phyloP scores from a whole-genome alignment of 2,888 invertebrate genomes.

The Leucophenga maculata region DNA sequence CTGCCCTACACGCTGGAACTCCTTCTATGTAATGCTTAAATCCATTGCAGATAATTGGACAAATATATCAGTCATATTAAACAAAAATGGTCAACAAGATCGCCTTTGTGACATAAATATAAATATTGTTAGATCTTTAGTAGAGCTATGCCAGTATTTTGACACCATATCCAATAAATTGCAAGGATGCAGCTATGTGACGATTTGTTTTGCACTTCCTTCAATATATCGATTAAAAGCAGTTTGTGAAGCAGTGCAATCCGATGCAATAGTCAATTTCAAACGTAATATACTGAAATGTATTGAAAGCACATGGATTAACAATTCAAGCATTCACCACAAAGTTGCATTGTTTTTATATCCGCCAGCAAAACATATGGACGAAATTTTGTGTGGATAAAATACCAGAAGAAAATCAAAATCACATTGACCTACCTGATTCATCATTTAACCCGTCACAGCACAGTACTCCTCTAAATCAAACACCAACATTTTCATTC shows the following conservation, averaged over 20 bases:
- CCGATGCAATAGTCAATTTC: slow-evolving; percentile 11
- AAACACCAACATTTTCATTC: slow-evolving; percentile 7
- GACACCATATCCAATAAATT: slow-evolving; percentile 36
- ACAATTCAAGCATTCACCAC: slow-evolving; percentile 32
- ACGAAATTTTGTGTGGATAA: slow-evolving; percentile 24
- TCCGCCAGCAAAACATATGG: slow-evolving; percentile 37
- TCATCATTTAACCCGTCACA: neutral
- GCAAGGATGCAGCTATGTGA: slow-evolving; percentile 30
- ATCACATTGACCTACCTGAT: neutral
- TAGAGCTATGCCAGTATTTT: slow-evolving; percentile 30
- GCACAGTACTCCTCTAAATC: neutral
- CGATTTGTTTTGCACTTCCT: slow-evolving; percentile 35
- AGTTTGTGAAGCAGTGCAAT: slow-evolving; percentile 3
- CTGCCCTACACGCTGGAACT: slow-evolving; percentile 34
- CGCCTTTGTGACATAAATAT: slow-evolving; percentile 29
- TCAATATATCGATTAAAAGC: slow-evolving; percentile 27
- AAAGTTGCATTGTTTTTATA: slow-evolving; percentile 37
- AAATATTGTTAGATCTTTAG: slow-evolving; percentile 25
- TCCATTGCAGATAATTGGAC: slow-evolving; percentile 8
- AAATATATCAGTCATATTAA: slow-evolving; percentile 25
- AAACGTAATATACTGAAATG: slow-evolving; percentile 27
- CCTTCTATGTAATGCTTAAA: slow-evolving; percentile 34
- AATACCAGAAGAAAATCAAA: neutral
- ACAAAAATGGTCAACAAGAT: slow-evolving; percentile 28
- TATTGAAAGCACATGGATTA: slow-evolving; percentile 21